Conservation (phyloP, 2,797 vertebrate genomes). For the Apogon hyalosoma region DNA sequence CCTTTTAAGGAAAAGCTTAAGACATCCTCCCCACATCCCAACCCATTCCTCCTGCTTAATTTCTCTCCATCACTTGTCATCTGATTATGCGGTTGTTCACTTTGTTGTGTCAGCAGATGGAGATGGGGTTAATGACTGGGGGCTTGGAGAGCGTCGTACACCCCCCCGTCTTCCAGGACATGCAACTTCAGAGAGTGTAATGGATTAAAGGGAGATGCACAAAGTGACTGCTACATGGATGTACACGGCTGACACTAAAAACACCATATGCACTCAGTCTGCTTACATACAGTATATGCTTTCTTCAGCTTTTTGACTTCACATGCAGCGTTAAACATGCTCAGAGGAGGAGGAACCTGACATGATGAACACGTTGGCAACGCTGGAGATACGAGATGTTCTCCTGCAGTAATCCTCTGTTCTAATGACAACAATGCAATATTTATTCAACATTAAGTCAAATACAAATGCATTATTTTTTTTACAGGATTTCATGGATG, state of each 20-base stretch:
- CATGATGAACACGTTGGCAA: no score
- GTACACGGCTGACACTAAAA: slow-evolving; percentile 24
- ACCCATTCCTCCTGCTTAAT: slow-evolving; percentile 53
- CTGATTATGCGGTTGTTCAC: slow-evolving; percentile 71
- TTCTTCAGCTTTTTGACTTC: slow-evolving; percentile 1
- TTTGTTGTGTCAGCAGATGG: slow-evolving; percentile 75
- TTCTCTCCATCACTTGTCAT: slow-evolving; percentile 74
- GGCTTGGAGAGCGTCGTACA: slow-evolving; percentile 36
- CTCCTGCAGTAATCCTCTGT: no score
- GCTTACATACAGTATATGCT: neutral
- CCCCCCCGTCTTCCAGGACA: slow-evolving; percentile 29
- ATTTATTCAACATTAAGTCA: no score
- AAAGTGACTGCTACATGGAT: slow-evolving; percentile 31
- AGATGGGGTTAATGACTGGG: slow-evolving; percentile 63
- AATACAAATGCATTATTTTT: no score
- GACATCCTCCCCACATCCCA: slow-evolving; percentile 49
- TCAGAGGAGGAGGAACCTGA: no score
- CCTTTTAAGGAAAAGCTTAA: slow-evolving; percentile 64
- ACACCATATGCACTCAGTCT: slow-evolving; percentile 6
- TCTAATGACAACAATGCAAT: no score
- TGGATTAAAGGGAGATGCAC: slow-evolving; percentile 42
- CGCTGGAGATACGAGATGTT: no score
- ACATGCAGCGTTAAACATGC: neutral
- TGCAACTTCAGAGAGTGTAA: slow-evolving; percentile 41
- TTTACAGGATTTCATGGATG: no score